Evolutionary conservation across 1,140 invertebrate genomes (phyloP).

Genomic region (Drosophila nasuta): DNA sequence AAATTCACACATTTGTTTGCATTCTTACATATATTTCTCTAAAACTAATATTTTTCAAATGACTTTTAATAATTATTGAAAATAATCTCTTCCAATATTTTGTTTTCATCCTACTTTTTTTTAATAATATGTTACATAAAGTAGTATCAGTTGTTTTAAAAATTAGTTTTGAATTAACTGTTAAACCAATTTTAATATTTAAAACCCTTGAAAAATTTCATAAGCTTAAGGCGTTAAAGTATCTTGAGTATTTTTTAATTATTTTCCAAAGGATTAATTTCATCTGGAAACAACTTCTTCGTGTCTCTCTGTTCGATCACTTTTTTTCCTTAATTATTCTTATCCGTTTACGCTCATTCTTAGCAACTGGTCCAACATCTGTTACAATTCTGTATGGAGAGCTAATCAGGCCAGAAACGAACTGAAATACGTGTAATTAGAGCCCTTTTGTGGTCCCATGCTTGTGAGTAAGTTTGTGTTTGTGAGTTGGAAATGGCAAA

Average conservation of each 20-base stretch:
- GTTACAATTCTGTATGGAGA: constrained; percentile 56
- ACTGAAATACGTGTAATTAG: constrained; percentile 69
- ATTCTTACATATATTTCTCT: too few species aligned
- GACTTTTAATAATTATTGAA: too few species aligned
- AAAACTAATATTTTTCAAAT: too few species aligned
- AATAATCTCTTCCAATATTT: too few species aligned
- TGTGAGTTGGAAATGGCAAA: constrained; percentile 41
- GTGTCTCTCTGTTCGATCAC: constrained; percentile 20
- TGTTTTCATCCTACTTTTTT: too few species aligned
- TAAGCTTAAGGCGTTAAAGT: background rate
- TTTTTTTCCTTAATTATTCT: constrained; percentile 60
- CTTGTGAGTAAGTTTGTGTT: constrained; percentile 22
- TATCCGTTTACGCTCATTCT: constrained; percentile 52
- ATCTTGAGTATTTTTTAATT: constrained; percentile 13
- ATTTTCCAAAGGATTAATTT: constrained; percentile 8
- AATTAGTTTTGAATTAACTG: too few species aligned
- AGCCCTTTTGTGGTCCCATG: constrained; percentile 48
- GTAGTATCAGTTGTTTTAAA: too few species aligned
- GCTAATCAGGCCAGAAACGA: constrained; percentile 48
- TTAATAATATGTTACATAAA: too few species aligned
- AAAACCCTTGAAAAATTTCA: too few species aligned
- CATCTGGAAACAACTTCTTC: constrained; percentile 10
- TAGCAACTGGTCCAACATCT: constrained; percentile 57
- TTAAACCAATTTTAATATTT: too few species aligned
- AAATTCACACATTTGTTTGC: too few species aligned